A percentile compares a stretch with the other conserved stretches of the same genome.
phyloP scores from a whole-genome alignment of 2,888 invertebrate genomes.

The Cancer borealis region DNA sequence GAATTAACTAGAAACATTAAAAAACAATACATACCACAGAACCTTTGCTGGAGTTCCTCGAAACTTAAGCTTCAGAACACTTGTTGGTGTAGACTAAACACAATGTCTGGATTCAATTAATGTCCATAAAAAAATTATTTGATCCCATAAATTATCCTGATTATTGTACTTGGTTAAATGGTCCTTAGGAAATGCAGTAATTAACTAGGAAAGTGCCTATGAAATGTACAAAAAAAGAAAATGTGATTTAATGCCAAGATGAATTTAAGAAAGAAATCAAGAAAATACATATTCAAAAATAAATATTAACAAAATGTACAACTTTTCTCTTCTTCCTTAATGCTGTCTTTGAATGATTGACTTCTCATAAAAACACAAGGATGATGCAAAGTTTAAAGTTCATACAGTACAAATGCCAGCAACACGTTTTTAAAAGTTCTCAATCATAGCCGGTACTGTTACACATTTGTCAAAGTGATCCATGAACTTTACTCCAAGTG shows the following conservation, averaged over 20 bases:
- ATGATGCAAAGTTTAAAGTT: background rate
- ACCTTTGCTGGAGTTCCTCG: background rate
- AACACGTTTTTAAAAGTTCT: background rate
- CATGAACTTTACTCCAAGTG: background rate
- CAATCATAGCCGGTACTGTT: background rate
- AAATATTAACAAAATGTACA: slow-evolving; percentile 21
- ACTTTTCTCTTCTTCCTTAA: background rate
- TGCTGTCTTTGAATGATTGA: background rate
- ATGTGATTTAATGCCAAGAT: background rate
- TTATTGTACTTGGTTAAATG: background rate
- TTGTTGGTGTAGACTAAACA: background rate
- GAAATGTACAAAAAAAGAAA: background rate
- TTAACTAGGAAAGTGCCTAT: background rate
- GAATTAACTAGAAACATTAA: background rate
- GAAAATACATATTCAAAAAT: slow-evolving; percentile 26
- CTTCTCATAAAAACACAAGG: background rate
- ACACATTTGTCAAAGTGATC: background rate
- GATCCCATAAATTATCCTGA: background rate
- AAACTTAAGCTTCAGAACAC: slow-evolving; percentile 28
- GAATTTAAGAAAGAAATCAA: background rate
- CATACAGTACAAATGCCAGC: background rate
- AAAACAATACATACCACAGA: background rate
- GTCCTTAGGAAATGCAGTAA: slow-evolving; percentile 1
- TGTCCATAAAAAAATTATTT: background rate
- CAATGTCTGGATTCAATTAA: background rate